Evolutionary conservation across 2,113 vertebrate species (phyloP).

Genomic region (Hippocampus mohnikei): DNA sequence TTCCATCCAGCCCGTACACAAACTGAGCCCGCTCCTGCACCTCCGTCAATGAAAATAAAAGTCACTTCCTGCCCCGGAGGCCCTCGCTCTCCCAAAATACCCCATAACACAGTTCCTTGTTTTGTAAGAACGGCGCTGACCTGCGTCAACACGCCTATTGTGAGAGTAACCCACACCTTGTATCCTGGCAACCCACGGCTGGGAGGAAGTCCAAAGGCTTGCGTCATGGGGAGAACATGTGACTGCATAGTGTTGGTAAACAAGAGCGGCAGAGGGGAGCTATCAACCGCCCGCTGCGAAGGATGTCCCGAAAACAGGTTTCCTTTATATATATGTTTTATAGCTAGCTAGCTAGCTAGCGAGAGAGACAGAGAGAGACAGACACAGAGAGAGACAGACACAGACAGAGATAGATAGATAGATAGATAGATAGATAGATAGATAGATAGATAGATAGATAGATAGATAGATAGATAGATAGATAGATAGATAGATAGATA

Average conservation of each 20-base stretch:
- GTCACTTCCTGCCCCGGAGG: not conserved
- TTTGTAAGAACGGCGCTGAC: conserved; percentile 24
- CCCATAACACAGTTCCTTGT: conserved; percentile 8
- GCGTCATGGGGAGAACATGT: conserved; percentile 49
- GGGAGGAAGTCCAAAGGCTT: conserved; percentile 43
- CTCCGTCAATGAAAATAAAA: too few species aligned
- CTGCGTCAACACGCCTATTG: conserved; percentile 66
- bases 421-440: too few species aligned
- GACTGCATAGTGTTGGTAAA: conserved; percentile 62
- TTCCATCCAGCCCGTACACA: not conserved
- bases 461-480: too few species aligned
- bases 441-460: too few species aligned
- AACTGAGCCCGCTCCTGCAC: conserved; percentile 8
- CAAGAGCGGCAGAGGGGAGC: conserved; percentile 30
- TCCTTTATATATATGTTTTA: too few species aligned
- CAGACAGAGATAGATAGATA: too few species aligned
- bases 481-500: too few species aligned
- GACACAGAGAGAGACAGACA: too few species aligned
- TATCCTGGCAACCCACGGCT: conserved; percentile 51
- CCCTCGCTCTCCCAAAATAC: conserved; percentile 32
- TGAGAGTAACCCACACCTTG: conserved; percentile 48
- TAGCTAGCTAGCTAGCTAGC: too few species aligned
- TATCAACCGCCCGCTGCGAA: not conserved
- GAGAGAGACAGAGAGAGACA: too few species aligned
- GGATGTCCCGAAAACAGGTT: too few species aligned